Conservation (phyloP, 2,113 vertebrate genomes). For the Pygoscelis antarcticus region DNA sequence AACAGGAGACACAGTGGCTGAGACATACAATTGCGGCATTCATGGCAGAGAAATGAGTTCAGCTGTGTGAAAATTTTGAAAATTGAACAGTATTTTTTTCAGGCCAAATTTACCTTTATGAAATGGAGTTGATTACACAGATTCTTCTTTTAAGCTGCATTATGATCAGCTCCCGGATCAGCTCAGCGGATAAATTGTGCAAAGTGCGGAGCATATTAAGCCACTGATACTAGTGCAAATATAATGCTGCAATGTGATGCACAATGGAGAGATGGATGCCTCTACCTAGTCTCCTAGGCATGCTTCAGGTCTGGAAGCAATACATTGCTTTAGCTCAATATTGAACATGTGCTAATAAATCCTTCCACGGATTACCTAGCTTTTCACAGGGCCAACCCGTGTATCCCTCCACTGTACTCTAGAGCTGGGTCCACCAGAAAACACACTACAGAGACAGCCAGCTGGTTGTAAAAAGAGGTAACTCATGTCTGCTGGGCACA, state of each 20-base stretch:
- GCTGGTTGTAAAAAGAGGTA: not conserved
- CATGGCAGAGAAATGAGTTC: constrained; percentile 9
- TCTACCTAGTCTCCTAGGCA: not conserved
- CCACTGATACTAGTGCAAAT: not conserved
- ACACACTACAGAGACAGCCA: not conserved
- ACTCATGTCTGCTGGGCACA: not conserved
- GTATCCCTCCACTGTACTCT: not conserved
- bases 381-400: not conserved
- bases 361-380: not conserved
- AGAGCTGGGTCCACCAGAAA: not conserved
- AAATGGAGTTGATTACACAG: not conserved
- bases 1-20: not conserved
- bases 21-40: constrained; percentile 23
- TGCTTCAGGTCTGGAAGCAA: not conserved
- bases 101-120: not conserved
- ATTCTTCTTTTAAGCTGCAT: not conserved
- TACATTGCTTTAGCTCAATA: not conserved
- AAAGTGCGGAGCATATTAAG: not conserved
- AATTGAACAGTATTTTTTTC: not conserved
- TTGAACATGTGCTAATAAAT: not conserved
- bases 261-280: not conserved
- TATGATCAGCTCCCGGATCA: not conserved
- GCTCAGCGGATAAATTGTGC: not conserved
- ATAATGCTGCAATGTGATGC: not conserved
- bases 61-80: constrained; percentile 1